Evolutionary conservation across 1,140 invertebrate species (phyloP).

Genomic region (Drosophila melanogaster): Release_6_plus_ISO1_MT NT_037436.4:6043001-6043500

Average conservation of each 20-base stretch:
- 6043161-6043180: neutral
- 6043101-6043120: constrained; percentile 36
- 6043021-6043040: constrained; percentile 63
- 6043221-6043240: constrained; percentile 78
- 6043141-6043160: constrained; percentile 45
- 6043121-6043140: constrained; percentile 49
- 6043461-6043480: constrained; percentile 49
- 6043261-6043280: constrained; percentile 71
- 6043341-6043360: constrained; percentile 15
- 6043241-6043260: constrained; percentile 77
- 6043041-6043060: constrained; percentile 25
- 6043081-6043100: neutral
- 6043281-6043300: constrained; percentile 77
- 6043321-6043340: constrained; percentile 14
- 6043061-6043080: constrained; percentile 14
- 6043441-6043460: constrained; percentile 76
- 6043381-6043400: constrained; percentile 74
- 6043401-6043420: constrained; percentile 47
- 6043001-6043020: constrained; percentile 55
- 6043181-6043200: neutral
- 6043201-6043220: constrained; percentile 48
- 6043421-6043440: constrained; percentile 71
- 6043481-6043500: constrained; percentile 55
- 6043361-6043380: neutral
- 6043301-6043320: constrained; percentile 68